Evolutionary conservation across 2,797 vertebrate genomes (phyloP).

Genomic region (Selene dorsalis): DNA sequence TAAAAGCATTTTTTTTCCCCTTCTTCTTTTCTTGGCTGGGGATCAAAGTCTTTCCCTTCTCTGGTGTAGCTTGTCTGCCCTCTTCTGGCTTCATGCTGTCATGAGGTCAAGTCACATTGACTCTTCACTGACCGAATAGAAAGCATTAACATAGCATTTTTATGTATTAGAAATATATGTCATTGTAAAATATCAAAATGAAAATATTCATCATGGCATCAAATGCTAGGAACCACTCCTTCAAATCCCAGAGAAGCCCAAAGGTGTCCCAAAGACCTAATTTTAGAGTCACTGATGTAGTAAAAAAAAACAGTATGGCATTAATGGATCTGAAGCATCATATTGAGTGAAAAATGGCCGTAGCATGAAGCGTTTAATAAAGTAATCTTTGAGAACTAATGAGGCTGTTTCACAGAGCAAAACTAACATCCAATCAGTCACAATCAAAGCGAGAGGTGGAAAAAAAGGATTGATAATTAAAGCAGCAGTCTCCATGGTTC

Average conservation of each 20-base stretch:
- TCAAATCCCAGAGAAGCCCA: conserved; percentile 9
- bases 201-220: background rate
- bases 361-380: conserved; percentile 51
- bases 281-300: conserved; percentile 28
- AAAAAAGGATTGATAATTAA: conserved; percentile 60
- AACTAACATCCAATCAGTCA: conserved; percentile 47
- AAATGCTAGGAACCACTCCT: conserved; percentile 20
- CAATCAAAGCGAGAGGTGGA: conserved; percentile 34
- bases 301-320: conserved; percentile 43
- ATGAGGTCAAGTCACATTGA: conserved; percentile 45
- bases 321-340: conserved; percentile 60
- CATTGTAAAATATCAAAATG: background rate
- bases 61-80: conserved; percentile 79
- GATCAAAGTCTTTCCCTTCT: conserved; percentile 55
- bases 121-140: background rate
- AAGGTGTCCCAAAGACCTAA: conserved; percentile 6
- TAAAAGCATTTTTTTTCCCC: conserved; percentile 72
- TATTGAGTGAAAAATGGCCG: conserved; percentile 44
- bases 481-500: conserved; percentile 63
- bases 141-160: background rate
- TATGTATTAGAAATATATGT: too few relatives aligned
- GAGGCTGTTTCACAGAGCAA: conserved; percentile 36
- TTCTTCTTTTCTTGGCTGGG: conserved; percentile 53
- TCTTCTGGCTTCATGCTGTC: conserved; percentile 75
- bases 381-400: conserved; percentile 56